These are phyloP conservation scores for Poecilia latipinna DNA, from an alignment of 2,113 vertebrate species.

Conservation along the genomic window DNA sequence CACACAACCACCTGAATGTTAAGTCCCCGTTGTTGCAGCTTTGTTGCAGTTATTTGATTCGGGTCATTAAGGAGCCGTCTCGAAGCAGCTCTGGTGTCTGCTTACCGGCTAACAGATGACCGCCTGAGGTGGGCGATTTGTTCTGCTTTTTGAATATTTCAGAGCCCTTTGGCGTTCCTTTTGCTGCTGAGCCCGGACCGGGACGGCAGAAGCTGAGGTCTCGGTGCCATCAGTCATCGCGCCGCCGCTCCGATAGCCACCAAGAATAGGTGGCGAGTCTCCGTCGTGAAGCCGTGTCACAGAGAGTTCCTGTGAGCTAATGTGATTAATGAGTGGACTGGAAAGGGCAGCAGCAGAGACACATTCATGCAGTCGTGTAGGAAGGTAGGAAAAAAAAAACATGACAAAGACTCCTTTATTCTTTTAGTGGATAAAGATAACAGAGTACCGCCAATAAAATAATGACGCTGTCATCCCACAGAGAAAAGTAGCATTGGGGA, in stretches of 20 bases:
- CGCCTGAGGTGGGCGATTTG: slow-evolving; percentile 57
- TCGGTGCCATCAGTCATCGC: slow-evolving; percentile 54
- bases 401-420: background rate
- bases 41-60: slow-evolving; percentile 5
- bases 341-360: slow-evolving; percentile 8
- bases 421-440: too few species aligned
- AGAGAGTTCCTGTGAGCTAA: background rate
- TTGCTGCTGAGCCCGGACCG: slow-evolving; percentile 59
- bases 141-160: slow-evolving; percentile 72
- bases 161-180: slow-evolving; percentile 64
- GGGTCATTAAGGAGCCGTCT: slow-evolving; percentile 29
- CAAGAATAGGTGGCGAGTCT: slow-evolving; percentile 18
- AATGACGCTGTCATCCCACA: too few species aligned
- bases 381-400: background rate
- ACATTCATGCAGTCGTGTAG: background rate
- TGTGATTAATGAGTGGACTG: slow-evolving; percentile 31
- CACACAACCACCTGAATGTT: background rate
- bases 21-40: background rate
- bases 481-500: too few species aligned
- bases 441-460: too few species aligned
- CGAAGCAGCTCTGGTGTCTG: slow-evolving; percentile 37
- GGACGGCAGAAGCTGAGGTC: slow-evolving; percentile 43
- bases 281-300: slow-evolving; percentile 36
- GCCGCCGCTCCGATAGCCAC: slow-evolving; percentile 1
- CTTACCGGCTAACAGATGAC: slow-evolving; percentile 52